Base-by-base conservation (phyloP, 2,113 vertebrate species). In the Ursus arctos region DNA sequence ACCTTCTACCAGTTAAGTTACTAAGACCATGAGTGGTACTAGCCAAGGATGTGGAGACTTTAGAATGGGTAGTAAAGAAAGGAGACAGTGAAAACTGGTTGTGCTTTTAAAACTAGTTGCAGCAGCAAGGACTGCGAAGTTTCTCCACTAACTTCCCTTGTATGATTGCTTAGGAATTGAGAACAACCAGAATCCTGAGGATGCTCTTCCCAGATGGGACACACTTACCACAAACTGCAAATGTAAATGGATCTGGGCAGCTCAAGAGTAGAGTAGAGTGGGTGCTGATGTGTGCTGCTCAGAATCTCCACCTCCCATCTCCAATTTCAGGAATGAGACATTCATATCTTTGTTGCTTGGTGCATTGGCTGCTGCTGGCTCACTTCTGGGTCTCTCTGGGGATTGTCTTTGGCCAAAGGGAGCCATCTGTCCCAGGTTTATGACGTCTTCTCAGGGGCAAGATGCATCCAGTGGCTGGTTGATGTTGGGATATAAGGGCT, bases 61-160 rank as follows among this genome's bases (percentile, higher is more conserved):
- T 84, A 67, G 49, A 49, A 31, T 72, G 53, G 51, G 1, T 47
- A 63, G 31, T n/a, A 59, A 63, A n/a, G 24, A 28, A 18, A 9
- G 47, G 4, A 90, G 8, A 43, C 51, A n/a, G 71, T 57, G 59
- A 67, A 80, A 74, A 83, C 57, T 69, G 61, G 22, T 19, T 65
- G 59, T 94, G 65, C n/a, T 94, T 33, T 88, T 94, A 55, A 97
- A 92, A 67, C 19, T 47, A 92, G 59, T 59, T 83, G 7, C 7
- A 49, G 26, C 53, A 83, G 36, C 18, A 61, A 28, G 31, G 2
- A 18, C 21, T 63, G 31, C 21, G 74, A 67, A 7, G 7, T 93
- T 94, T 89, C 21, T 36, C 19, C 43, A 92, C 16, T 80, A 67
- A 59, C 31, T 84, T 90, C 65, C n/a, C 26, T 36, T 94, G 10